Evolutionary conservation across 2,888 invertebrate species (phyloP).

Genomic region (Melangyna quadrimaculata): DNA sequence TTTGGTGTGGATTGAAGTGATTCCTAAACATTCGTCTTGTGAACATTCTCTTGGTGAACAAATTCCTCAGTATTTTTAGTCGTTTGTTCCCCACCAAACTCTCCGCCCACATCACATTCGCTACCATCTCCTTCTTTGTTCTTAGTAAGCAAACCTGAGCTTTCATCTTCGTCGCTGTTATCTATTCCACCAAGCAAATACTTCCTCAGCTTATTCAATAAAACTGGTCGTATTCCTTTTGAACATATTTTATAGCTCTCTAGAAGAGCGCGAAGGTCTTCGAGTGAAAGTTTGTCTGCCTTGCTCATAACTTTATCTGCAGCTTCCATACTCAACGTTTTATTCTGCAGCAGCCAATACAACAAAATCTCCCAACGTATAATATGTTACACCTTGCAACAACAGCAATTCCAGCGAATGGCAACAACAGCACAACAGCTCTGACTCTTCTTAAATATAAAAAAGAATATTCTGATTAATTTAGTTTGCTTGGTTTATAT

Average conservation of each 20-base stretch:
- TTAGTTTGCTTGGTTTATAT: too few relatives aligned
- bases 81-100: not conserved
- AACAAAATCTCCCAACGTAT: not conserved
- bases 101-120: not conserved
- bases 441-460: too few relatives aligned
- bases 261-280: not conserved
- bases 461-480: too few relatives aligned
- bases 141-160: not conserved
- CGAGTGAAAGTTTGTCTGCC: not conserved
- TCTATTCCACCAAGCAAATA: not conserved
- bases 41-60: not conserved
- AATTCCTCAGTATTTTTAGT: not conserved
- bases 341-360: not conserved
- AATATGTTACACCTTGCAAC: not conserved
- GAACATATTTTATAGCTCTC: not conserved
- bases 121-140: not conserved
- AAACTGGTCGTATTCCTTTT: not conserved
- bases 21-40: not conserved
- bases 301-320: not conserved
- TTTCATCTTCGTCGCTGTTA: not conserved
- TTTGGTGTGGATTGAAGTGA: not conserved
- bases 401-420: not conserved
- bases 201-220: not conserved
- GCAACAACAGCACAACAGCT: too few relatives aligned
- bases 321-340: not conserved